These are phyloP conservation scores for Stenolophus ochropezus DNA, from an alignment of 2,888 invertebrate genomes.

Conservation along the genomic window DNA sequence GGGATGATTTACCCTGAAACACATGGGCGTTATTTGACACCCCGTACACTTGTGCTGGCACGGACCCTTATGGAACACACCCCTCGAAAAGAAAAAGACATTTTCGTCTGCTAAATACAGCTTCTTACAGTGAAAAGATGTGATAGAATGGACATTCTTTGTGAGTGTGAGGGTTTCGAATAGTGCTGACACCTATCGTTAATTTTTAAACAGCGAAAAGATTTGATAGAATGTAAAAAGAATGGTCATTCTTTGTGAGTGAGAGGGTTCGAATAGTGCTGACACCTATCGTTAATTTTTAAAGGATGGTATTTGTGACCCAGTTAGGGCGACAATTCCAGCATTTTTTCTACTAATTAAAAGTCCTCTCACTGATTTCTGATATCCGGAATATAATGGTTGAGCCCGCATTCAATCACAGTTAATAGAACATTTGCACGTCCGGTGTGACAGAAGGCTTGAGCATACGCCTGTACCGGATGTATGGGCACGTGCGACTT, in stretches of 20 bases:
- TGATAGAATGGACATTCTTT: too few species aligned
- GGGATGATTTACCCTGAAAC: conserved; percentile 39
- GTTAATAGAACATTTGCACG: conserved; percentile 16
- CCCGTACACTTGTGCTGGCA: not conserved
- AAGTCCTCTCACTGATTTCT: conserved; percentile 11
- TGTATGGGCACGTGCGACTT: conserved; percentile 31
- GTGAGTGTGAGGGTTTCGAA: too few species aligned
- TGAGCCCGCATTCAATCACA: conserved; percentile 13
- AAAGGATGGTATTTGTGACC: too few species aligned
- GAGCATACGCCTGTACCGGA: conserved; percentile 8
- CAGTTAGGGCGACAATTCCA: conserved; percentile 18
- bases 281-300: not conserved
- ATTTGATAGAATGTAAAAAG: too few species aligned
- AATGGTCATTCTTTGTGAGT: too few species aligned
- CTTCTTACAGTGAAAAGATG: too few species aligned
- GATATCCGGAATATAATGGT: conserved; percentile 29
- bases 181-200: not conserved
- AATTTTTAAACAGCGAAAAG: too few species aligned
- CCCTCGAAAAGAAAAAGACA: not conserved
- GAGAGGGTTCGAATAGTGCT: too few species aligned
- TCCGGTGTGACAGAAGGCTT: conserved; percentile 7
- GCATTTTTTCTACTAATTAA: conserved; percentile 12
- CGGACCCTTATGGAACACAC: conserved; percentile 2
- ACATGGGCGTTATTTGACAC: conserved; percentile 36
- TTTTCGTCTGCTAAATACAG: too few species aligned